A percentile compares a stretch with the other conserved stretches of the same genome.
Evolutionary conservation across 2,888 invertebrate genomes (phyloP).

Genomic region (Eumerus sabulonum): DNA sequence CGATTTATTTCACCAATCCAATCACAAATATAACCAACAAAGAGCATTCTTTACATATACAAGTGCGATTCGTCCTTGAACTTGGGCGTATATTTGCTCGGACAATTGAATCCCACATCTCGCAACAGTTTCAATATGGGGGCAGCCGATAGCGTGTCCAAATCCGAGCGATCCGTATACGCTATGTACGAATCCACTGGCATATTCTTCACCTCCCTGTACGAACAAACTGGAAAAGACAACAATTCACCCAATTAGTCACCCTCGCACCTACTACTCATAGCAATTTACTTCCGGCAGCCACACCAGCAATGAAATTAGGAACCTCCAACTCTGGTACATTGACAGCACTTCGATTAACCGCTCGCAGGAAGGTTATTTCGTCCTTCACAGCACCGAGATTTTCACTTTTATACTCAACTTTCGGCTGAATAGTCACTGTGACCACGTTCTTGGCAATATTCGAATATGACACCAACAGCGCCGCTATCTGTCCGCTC

Average conservation of each 20-base stretch:
- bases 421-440: slow-evolving; percentile 75
- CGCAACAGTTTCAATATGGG: slow-evolving; percentile 75
- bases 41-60: slow-evolving; percentile 72
- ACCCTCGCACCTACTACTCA: neutral
- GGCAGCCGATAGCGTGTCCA: slow-evolving; percentile 74
- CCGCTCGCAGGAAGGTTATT: slow-evolving; percentile 74
- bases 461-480: slow-evolving; percentile 73
- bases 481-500: slow-evolving; percentile 74
- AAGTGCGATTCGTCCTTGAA: slow-evolving; percentile 74
- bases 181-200: slow-evolving; percentile 73
- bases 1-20: slow-evolving; percentile 11
- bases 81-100: slow-evolving; percentile 72
- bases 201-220: slow-evolving; percentile 73
- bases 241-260: neutral
- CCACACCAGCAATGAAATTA: slow-evolving; percentile 77
- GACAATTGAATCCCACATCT: slow-evolving; percentile 72
- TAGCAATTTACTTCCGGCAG: slow-evolving; percentile 77
- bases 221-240: slow-evolving; percentile 74
- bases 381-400: slow-evolving; percentile 72
- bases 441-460: slow-evolving; percentile 74
- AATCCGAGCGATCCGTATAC: slow-evolving; percentile 74
- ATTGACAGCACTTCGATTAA: slow-evolving; percentile 70
- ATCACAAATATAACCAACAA: neutral
- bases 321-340: slow-evolving; percentile 74
- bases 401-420: slow-evolving; percentile 76